Conservation (phyloP, 2,888 invertebrate genomes). For the Anodontia alba region DNA sequence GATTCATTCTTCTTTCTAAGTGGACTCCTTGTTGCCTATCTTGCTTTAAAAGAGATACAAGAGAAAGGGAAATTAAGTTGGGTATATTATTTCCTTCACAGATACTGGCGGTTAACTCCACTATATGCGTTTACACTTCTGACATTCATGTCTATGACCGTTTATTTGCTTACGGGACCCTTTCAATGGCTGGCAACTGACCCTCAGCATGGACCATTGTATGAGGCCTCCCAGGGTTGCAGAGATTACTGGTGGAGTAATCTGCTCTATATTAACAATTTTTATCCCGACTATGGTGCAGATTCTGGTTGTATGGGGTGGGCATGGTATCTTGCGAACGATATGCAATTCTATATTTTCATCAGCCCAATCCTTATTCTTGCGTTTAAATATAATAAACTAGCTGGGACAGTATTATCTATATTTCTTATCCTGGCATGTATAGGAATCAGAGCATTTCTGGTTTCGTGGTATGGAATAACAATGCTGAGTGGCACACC, state of each 20-base stretch:
- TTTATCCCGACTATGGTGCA: constrained; percentile 64
- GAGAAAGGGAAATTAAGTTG: constrained; percentile 45
- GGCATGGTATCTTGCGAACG: constrained; percentile 63
- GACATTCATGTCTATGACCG: constrained; percentile 38
- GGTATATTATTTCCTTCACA: constrained; percentile 56
- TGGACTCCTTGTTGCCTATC: constrained; percentile 55
- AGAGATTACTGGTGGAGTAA: constrained; percentile 79
- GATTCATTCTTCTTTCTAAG: constrained; percentile 80
- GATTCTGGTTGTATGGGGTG: constrained; percentile 73
- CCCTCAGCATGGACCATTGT: constrained; percentile 14
- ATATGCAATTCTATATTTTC: constrained; percentile 74
- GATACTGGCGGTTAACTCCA: constrained; percentile 69
- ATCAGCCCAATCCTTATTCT: constrained; percentile 63
- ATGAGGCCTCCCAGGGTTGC: constrained; percentile 50
- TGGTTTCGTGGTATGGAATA: constrained; percentile 34
- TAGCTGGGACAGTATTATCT: constrained; percentile 21
- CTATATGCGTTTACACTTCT: constrained; percentile 55
- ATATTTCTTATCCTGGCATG: constrained; percentile 28
- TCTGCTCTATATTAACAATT: constrained; percentile 77
- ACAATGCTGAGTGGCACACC: background rate
- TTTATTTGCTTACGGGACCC: constrained; percentile 55
- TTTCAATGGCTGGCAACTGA: constrained; percentile 33
- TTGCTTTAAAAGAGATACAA: constrained; percentile 40
- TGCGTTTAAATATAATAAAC: constrained; percentile 25
- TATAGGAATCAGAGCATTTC: constrained; percentile 12